Evolutionary conservation across 2,888 invertebrate species (phyloP), one percentile per base, ranked within the genome.

Genomic region (Steinernema scapterisci): DNA sequence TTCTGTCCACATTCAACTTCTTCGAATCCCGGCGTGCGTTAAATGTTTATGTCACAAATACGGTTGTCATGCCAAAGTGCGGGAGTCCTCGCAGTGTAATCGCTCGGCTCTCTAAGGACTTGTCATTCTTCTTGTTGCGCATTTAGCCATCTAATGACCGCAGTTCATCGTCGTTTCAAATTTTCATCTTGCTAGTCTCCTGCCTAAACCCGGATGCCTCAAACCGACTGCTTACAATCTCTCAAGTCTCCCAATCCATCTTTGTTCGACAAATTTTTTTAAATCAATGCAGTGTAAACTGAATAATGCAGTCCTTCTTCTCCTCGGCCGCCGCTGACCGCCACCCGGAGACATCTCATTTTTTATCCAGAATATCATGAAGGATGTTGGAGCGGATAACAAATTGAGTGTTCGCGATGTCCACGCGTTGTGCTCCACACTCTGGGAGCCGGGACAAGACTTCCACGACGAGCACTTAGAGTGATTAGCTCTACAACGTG

Each of bases 301-400:
- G 11, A 21, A 11, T 9, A 52, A 21, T 23, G 19, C 21, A n/a
- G 52, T 23, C 11, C 21, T 52, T 52, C 23, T 9, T 38, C 48
- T 31, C 16, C 54, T 13, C 23, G 54, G 25, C 54, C 6, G 7
- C 27, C 6, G 54, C 23, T 27, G 38, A 38, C 38, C 38, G 38
- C 38, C 38, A 38, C 5, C 9, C 38, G 63, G 13, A 25, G 63
- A 63, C 63, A 63, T 25, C 27, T 27, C 63, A 63, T 63, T 63
- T 63, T 63, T 63, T 63, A 63, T 63, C 63, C 27, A 1, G 6
- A 48, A 63, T 63, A 63, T 63, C 63, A 63, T 63, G 63, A 63
- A 63, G 16, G 31, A 63, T 63, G 63, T 16, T n/a, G 19, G 31
- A 31, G 7, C 31, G 63, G 11, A 63, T 63, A 31, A 63, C 63